Evolutionary conservation across 2,797 vertebrate genomes (phyloP).

Genomic region (Enteromius argenteus): DNA sequence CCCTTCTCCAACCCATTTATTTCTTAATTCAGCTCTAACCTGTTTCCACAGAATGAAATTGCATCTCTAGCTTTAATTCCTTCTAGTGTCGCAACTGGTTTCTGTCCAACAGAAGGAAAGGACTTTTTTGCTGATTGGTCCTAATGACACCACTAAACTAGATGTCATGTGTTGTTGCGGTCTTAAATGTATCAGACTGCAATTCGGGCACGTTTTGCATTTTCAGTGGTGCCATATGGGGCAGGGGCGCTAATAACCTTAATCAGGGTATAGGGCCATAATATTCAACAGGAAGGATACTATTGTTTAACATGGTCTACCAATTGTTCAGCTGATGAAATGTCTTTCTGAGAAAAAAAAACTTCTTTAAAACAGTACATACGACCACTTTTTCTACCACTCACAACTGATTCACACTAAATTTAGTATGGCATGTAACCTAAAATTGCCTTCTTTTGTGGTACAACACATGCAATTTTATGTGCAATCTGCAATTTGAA

Average conservation of each 20-base stretch:
- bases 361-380: too few species aligned
- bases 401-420: neutral
- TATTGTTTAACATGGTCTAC: neutral
- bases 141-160: neutral
- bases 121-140: neutral
- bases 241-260: neutral
- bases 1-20: slow-evolving; percentile 48
- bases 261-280: neutral
- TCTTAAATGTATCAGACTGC: neutral
- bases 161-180: neutral
- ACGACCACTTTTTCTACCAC: neutral
- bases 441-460: neutral
- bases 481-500: too few species aligned
- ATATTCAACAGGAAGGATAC: neutral
- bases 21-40: slow-evolving; percentile 49
- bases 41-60: slow-evolving; percentile 36
- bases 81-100: slow-evolving; percentile 33
- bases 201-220: neutral
- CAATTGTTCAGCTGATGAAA: neutral
- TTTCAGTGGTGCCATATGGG: neutral
- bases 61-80: slow-evolving; percentile 38
- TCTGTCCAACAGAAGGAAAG: neutral
- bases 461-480: neutral
- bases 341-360: neutral
- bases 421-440: neutral